Conservation (phyloP, 1,140 invertebrate species). For the Cydia strobilella region DNA sequence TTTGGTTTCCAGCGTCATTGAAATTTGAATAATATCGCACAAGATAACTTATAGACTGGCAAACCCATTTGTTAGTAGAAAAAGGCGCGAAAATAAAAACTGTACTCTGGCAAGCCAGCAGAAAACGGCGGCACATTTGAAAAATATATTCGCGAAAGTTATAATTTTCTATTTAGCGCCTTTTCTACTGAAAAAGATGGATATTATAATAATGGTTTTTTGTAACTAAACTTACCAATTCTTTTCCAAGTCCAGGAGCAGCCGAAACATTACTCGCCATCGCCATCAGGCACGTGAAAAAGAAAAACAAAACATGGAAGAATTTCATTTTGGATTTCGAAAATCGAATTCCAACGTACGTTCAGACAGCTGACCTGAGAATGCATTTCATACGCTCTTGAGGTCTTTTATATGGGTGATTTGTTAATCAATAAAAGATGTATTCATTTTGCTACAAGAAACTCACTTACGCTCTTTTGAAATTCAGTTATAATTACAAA, state of each 20-base stretch:
- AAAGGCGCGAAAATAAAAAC: too few relatives aligned
- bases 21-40: too few relatives aligned
- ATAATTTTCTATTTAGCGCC: too few relatives aligned
- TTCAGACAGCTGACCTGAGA: not conserved
- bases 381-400: not conserved
- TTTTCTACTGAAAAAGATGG: too few relatives aligned
- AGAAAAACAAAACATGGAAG: conserved; percentile 26
- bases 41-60: too few relatives aligned
- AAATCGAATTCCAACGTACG: conserved; percentile 15
- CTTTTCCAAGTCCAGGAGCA: not conserved
- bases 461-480: not conserved
- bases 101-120: too few relatives aligned
- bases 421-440: not conserved
- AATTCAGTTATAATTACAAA: not conserved
- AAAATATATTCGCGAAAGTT: too few relatives aligned
- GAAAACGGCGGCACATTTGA: too few relatives aligned
- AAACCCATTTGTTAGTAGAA: too few relatives aligned
- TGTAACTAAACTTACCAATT: not conserved
- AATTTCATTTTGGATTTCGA: conserved; percentile 26
- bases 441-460: not conserved
- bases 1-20: too few relatives aligned
- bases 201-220: too few relatives aligned
- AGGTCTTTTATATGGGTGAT: not conserved
- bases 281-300: conserved; percentile 15
- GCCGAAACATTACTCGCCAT: conserved; percentile 25